Base-by-base conservation (phyloP, 2,113 vertebrate genomes). In the Indicator indicator region DNA sequence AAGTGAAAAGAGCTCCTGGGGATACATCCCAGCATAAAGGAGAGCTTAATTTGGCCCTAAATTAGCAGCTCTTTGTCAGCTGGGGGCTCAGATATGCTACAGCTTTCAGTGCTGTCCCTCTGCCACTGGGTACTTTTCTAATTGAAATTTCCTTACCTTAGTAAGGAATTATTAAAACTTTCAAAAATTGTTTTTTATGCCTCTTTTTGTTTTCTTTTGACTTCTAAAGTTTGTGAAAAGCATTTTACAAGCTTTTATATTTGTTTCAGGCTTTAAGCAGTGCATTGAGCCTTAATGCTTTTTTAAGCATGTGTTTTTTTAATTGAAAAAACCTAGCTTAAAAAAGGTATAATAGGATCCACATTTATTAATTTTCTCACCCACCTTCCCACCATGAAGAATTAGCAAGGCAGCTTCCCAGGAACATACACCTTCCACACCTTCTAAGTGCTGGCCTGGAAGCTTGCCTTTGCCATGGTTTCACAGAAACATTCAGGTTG, bases 21-120 rank as follows among this genome's bases (percentile, higher is more conserved):
- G 58, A 78, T n/a, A 68, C 30, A 76, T 40, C 59, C 28, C 42
- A 72, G n/a, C 21, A 63, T 77, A 92, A 96, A 90, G 24, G 48
- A 69, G 44, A 82, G 48, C 62, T 86, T 93, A 86, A 95, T 86
- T 90, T 90, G 58, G 60, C 73, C 85, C 70, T 83, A 86, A 95
- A 93, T 96, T 86, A 94, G 91, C 90, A 93, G 63, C 36, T 74
- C 52, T 64, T 73, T 83, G 93, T 59, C 89, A 90, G 33, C 72
- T 88, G 48, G 24, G 36, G 44, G 32, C 36, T 95, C 44, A 69
- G 58, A 60, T 75, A 69, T 54, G 72, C 70, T 59, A 40, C 36
- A 83, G 54, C 62, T 90, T 36, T 48, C 89, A 73, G 12, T 12
- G 12, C 44, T 81, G 58, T 18, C 19, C 44, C 58, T 88, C 65